Evolutionary conservation across 2,888 invertebrate species (phyloP), one percentile per base, ranked within the genome.

Genomic region (Parasteatoda lunata): DNA sequence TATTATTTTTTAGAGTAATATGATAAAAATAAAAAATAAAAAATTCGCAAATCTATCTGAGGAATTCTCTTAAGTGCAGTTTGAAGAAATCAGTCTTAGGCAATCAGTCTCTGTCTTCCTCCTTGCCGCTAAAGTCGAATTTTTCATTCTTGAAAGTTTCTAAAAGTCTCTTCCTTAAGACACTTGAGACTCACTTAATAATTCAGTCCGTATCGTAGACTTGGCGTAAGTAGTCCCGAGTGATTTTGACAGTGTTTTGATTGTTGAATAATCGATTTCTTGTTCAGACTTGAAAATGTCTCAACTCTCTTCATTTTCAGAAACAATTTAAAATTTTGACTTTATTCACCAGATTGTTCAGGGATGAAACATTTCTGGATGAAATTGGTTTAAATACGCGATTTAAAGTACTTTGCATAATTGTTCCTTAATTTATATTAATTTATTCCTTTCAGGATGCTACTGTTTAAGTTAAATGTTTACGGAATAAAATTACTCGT

Each of bases 251-350:
- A 59, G 48, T 69, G 68, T 68, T 81, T 48, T 54, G 81, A 69
- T 81, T 59, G 52, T 30, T 54, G 59, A 54, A 47, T 69, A 81
- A 81, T 81, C 81, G 81, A 81, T 81, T 68, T 52, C 51, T 75
- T 11, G 45, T 75, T 48, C 52, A 4, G 15, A 30, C n/a, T 15
- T 68, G n/a, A 9, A 9, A 15, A 68, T 5, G 30, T 68, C 66
- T 15, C 15, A 59, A 59, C 9, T 59, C n/a, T 13, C 59, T 13
- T 59, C 59, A 59, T 59, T n/a, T 30, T 30, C 30, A 30, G 59
- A 8, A 13, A n/a, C 59, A 59, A 59, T 59, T 59, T 59, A n/a
- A 59, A 59, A 59, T n/a, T 59, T 59, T 13, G n/a, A 59, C 8
- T 59, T 59, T 4, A 59, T 59, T 59, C n/a, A 9, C 59, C 59